Base-by-base conservation (phyloP, 2,888 invertebrate species). In the Drosophila atroscutellata region DNA sequence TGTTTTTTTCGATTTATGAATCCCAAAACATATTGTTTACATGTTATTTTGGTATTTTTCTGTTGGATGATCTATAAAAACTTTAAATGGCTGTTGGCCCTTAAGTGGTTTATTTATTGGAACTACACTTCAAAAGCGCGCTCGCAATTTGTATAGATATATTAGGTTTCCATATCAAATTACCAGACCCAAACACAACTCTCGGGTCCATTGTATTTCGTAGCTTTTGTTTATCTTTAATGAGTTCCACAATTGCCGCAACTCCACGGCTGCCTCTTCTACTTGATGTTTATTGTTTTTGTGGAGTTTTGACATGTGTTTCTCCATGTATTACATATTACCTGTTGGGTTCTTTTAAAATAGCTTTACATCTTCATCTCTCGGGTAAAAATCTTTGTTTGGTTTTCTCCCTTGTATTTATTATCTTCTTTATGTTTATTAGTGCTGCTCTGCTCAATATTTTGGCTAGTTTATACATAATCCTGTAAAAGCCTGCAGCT, bases 131-230 rank as follows among this genome's bases (percentile, higher is more conserved):
- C 65, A 79, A 86, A 88, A 83, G 89, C 75, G 60, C 65, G 58
- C 72, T 71, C 63, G 64, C 80, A 72, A 72, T 62, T 74, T 72
- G 62, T 69, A 66, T 50, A 58, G 52, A 73, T 64, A 75, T 89
- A 85, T 85, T 81, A 50, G 65, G 80, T 89, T 85, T 77, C 89
- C 42, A 59, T 87, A 89, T 85, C 89, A 30, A 70, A 68, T 89
- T 81, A 77, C 86, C 64, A 63, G 24, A 11, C 32, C 60, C 36
- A 69, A 55, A 54, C 60, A 37, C 24, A 61, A 54, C 59, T 50
- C 62, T 30, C 9, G 20, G 57, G 50, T 52, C 76, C 65, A 72
- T 84, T 89, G 67, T 68, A 42, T 68, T 42, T 28, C 39, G 1
- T 28, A n/a, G 56, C 69, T 67, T 68, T 67, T 67, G 89, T 84